Evolutionary conservation across 2,113 vertebrate genomes (phyloP), one percentile per base, ranked within the genome.

Genomic region (Megaceryle torquata): DNA sequence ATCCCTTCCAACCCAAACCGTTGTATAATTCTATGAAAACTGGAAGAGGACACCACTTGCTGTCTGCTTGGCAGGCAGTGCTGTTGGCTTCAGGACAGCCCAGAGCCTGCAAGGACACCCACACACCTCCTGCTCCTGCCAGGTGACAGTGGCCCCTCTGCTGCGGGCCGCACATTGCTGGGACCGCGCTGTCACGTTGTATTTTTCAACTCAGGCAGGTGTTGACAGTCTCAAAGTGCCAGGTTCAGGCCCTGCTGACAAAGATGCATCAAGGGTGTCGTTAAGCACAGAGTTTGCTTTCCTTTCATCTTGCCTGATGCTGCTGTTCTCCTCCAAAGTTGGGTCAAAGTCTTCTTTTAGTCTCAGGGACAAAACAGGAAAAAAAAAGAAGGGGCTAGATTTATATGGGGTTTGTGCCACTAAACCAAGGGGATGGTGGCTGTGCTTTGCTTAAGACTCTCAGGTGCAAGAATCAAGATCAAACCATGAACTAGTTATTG

Each of bases 131-230:
- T 5, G 64, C 41, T 56, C 60, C 54, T 15, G 8, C n/a, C 41
- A 4, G 67, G 39, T 13, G 46, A 31, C 46, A 6, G 1, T 5
- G 44, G 24, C 44, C 28, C 59, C 54, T 29, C 53, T 5, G 16
- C 26, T 2, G 3, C 2, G 0, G 31, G 21, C 28, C 11, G n/a
- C 39, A 1, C 24, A 2, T 8, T 5, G 11, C 68, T 22, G 41
- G 11, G 10, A 56, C 81, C 8, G 1, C 2, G 1, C 63, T 70
- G 69, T 6, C 69, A 64, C 16, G 16, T 15, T 35, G 26, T 25
- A 8, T 26, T 39, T 25, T 29, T 41, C 28, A 13, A 18, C 56
- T n/a, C 15, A 8, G 67, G 60, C 50, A 54, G 65, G 39, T 25
- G 54, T 13, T 74, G 59, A 11, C 54, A 37, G 61, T 14, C n/a